Base-by-base conservation (phyloP, 2,888 invertebrate species). In the Nomada hirtipes region DNA sequence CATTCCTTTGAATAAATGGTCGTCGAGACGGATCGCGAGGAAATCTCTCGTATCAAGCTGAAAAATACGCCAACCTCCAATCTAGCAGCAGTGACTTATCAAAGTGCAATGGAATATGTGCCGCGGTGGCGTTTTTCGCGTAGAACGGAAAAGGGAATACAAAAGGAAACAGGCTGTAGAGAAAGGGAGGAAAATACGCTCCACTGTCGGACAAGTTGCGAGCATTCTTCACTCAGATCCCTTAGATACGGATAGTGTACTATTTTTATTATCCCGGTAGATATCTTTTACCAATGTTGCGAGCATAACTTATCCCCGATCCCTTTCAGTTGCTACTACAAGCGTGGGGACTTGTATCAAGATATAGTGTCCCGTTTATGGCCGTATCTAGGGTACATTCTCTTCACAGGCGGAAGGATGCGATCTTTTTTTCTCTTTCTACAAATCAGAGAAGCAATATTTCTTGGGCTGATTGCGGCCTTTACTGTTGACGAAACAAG, bases 51-150 rank as follows among this genome's bases (percentile, higher is more conserved):
- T 55, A 75, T 64, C 65, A 53, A 29, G 71, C 64, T 85, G 85
- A 87, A 68, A 84, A 77, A 86, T 87, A 63, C 75, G 69, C 59
- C 81, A 55, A 15, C 69, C 72, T 77, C 63, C 81, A 70, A 81
- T 87, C 75, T 73, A 75, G 76, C 65, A 65, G 52, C 70, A 42
- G 85, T 73, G 78, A 82, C 87, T 85, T 86, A 78, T 86, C 88
- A 85, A 86, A 85, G 74, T 44, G 60, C 61, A 69, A 63, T 15
- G 64, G 85, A 82, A 87, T 85, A 81, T 81, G 60, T 78, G 84
- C 81, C 44, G 55, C 59, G 71, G 63, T 59, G 44, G 72, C 74
- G 60, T 80, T 84, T 74, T 11, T 52, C 50, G 64, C 20, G 72
- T 63, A 42, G 42, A 76, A 55, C 44, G 23, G 75, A 47, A 69